Evolutionary conservation across 2,797 vertebrate genomes (phyloP).

Genomic region (Enteromius mattozi): DNA sequence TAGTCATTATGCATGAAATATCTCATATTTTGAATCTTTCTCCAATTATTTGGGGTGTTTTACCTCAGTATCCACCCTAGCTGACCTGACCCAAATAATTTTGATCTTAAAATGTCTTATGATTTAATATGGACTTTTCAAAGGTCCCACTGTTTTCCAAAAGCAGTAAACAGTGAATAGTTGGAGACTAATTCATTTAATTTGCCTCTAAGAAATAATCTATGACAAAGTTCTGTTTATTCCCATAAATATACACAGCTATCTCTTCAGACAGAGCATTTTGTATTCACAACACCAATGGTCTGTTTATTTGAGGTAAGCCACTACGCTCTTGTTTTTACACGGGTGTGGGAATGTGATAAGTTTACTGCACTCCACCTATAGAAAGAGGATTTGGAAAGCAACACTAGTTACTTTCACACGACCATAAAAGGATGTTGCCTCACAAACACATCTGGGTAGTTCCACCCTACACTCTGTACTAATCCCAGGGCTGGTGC

Average conservation of each 20-base stretch:
- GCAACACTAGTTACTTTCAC: slow-evolving; percentile 40
- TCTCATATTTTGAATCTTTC: not conserved
- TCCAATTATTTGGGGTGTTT: not conserved
- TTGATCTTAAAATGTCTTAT: not conserved
- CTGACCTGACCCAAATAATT: not conserved
- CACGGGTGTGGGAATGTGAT: slow-evolving; percentile 34
- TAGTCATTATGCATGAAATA: not conserved
- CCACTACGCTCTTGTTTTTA: slow-evolving; percentile 17
- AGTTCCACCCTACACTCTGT: slow-evolving; percentile 32
- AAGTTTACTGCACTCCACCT: slow-evolving; percentile 26
- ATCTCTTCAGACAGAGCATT: not conserved
- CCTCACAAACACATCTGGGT: slow-evolving; percentile 46
- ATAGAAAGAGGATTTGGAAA: slow-evolving; percentile 60
- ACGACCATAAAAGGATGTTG: slow-evolving; percentile 49
- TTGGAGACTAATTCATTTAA: not conserved
- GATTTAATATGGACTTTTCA: not conserved
- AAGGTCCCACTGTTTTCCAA: not conserved
- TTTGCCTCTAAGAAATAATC: not conserved
- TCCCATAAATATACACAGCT: not conserved
- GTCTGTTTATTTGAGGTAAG: not conserved
- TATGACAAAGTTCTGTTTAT: slow-evolving; percentile 1
- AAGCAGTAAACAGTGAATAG: not conserved
- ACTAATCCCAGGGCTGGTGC: slow-evolving; percentile 9
- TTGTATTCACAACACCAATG: not conserved
- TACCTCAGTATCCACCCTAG: not conserved